Conservation (phyloP, 2,888 invertebrate species). For the Lithodes maja region DNA sequence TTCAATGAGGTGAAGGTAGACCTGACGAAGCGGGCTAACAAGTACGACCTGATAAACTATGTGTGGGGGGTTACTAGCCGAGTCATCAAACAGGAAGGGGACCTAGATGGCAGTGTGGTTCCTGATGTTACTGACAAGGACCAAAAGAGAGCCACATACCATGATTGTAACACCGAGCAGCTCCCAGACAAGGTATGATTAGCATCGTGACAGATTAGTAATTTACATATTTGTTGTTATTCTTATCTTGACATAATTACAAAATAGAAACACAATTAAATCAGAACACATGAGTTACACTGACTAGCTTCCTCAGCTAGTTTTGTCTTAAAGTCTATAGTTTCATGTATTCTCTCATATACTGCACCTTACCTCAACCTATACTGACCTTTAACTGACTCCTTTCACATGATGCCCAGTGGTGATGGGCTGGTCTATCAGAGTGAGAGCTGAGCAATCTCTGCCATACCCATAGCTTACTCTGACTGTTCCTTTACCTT, state of each 20-base stretch:
- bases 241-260: background rate
- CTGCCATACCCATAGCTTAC: too few species aligned
- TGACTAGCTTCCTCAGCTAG: too few species aligned
- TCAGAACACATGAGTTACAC: too few species aligned
- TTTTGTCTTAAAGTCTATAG: too few species aligned
- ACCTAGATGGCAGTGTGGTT: constrained; percentile 11
- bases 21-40: constrained; percentile 44
- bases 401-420: too few species aligned
- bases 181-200: constrained; percentile 57
- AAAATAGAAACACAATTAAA: too few species aligned
- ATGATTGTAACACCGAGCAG: constrained; percentile 16
- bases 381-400: too few species aligned
- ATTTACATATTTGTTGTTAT: background rate
- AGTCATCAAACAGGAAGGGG: constrained; percentile 20
- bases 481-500: too few species aligned
- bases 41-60: constrained; percentile 61
- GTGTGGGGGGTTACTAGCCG: constrained; percentile 39
- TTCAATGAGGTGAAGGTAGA: constrained; percentile 65
- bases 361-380: too few species aligned
- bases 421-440: too few species aligned
- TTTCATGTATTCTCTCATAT: too few species aligned
- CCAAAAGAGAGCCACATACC: background rate
- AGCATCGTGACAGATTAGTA: background rate
- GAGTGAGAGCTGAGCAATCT: too few species aligned
- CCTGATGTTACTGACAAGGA: constrained; percentile 2